Base-by-base conservation (phyloP, 2,888 invertebrate genomes). In the Saturnia pavonia region DNA sequence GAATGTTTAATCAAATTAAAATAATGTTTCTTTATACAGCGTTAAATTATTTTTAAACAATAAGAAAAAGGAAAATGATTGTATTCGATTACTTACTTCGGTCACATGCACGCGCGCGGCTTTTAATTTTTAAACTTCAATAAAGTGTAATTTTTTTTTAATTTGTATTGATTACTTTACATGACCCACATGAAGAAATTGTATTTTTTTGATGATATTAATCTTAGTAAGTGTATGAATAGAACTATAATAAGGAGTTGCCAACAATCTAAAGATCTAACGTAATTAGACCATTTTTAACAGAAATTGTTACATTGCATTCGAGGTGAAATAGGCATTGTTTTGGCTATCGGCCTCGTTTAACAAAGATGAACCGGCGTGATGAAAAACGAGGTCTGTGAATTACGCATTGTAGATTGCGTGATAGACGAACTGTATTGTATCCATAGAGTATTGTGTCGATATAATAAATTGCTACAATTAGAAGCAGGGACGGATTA, bases 271-370 rank as follows among this genome's bases (percentile, higher is more conserved):
- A 27, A 25, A 60, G 6, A 60, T 60, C 57, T 60, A 14, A 14
- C 57, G 57, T 27, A 60, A 60, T 25, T 54, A 67, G 65, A 40
- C 71, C 57, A 73, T 71, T 70, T 74, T 73, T 73, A 72, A 76
- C 65, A 51, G 43, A 72, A 75, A 76, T 80, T 77, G 79, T 78
- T 66, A 72, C 73, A 77, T 76, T 76, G 74, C 34, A 71, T 72
- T 70, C 75, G 74, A 83, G 82, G 80, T 79, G 73, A 74, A 34
- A 65, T 71, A 42, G 6, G 76, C 70, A 82, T 84, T 83, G 83
- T 84, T 81, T 76, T 48, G 74, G 72, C n/a, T 72, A 76, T 75
- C 68, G 51, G 65, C 73, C 73, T 70, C 75, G 69, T 73, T 73
- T 71, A 70, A 72, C 68, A 71, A 71, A 78, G 76, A 78, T 80